These are phyloP conservation scores for Aphelocoma californica DNA, from an alignment of 2,797 vertebrate genomes.

Conservation along the genomic window DNA sequence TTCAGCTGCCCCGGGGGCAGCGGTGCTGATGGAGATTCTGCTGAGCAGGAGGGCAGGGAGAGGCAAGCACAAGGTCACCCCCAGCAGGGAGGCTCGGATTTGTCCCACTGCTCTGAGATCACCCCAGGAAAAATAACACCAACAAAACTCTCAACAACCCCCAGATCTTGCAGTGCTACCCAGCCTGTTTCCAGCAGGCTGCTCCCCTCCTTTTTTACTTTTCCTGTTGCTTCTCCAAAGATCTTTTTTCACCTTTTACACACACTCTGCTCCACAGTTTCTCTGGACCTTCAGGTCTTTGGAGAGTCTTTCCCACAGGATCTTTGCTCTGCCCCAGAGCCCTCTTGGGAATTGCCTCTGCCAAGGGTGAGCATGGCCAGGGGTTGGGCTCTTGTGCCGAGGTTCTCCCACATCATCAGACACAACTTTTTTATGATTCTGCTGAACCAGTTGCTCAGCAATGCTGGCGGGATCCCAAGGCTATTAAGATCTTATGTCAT, in stretches of 20 bases:
- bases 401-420: background rate
- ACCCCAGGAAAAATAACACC: background rate
- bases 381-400: background rate
- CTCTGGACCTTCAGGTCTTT: background rate
- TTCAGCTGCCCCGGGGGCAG: background rate
- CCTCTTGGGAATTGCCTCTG: background rate
- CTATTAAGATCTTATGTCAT: background rate
- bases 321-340: background rate
- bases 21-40: background rate
- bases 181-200: background rate
- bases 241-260: background rate
- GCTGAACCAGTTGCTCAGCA: conserved; percentile 10
- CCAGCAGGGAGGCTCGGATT: background rate
- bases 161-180: no score
- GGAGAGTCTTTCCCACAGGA: no score
- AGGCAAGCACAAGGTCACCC: background rate
- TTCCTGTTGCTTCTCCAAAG: background rate
- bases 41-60: background rate
- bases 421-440: background rate
- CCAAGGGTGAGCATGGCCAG: background rate
- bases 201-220: background rate
- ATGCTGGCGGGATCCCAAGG: conserved; percentile 16
- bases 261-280: background rate
- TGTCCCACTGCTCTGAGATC: background rate
- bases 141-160: background rate